Evolutionary conservation across 2,113 vertebrate species (phyloP), one percentile per base, ranked within the genome.

Genomic region (Xyrauchen texanus): DNA sequence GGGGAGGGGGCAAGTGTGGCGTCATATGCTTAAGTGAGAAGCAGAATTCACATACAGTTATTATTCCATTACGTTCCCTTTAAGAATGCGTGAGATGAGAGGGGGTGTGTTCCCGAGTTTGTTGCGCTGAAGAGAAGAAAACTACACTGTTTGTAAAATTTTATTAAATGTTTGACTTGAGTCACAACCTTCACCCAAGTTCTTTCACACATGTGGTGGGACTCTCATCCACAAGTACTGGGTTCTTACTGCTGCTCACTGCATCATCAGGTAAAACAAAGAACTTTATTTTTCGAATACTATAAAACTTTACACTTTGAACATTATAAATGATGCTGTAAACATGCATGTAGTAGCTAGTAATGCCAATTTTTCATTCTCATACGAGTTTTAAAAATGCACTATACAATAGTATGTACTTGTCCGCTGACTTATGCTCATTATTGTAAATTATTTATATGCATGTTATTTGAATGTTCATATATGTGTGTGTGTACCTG

Each of bases 141-240:
- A 34, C 21, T 34, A 34, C 21, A 34, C 3, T 13, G 6, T 64
- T 51, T 67, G 8, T 13, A 46, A 84, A 45, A 77, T 84, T 68
- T 47, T 74, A 21, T 60, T 60, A 4, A 80, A 94, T 92, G 92
- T 94, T 62, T 94, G 90, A 92, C 92, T 92, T 0, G 61, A 83
- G 34, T 92, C 87, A 64, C 88, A 78, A n/a, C 82, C 88, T 68
- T 81, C 88, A 0, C 90, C 90, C 7, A 81, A 4, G 0, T 93
- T 92, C 76, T 85, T 78, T 63, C 92, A 94, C 67, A 93, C 77
- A 16, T 93, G 92, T 73, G 92, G 92, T 15, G 92, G 88, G 2
- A 93, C 92, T 47, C 88, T 93, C 0, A 93, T 93, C 74, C 92
- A 93, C 78, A 93, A 91, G 84, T 90, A 92, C 84, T 92, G 91